phyloP scores from a whole-genome alignment of 2,113 vertebrate species.

The Strix uralensis region DNA sequence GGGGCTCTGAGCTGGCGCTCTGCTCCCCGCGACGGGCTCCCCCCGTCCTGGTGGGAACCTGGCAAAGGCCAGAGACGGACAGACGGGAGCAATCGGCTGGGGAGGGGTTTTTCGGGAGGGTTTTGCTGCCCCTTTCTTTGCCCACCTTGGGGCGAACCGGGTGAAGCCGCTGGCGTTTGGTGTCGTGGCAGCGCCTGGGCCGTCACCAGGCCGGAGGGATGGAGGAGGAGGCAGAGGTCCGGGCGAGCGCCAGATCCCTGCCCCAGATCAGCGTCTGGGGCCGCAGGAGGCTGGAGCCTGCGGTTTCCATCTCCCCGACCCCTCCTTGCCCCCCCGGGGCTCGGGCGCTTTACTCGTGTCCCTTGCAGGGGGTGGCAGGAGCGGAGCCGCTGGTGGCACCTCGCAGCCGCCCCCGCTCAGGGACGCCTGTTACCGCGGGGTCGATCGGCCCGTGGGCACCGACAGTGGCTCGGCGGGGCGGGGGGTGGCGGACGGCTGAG shows the following conservation, averaged over 20 bases:
- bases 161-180: neutral
- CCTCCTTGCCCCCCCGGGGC: neutral
- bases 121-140: neutral
- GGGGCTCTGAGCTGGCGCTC: neutral
- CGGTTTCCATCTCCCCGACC: neutral
- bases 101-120: neutral
- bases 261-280: neutral
- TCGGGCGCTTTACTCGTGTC: neutral
- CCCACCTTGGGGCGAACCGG: neutral
- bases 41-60: neutral
- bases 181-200: neutral
- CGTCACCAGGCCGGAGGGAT: neutral
- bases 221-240: neutral
- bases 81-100: no score
- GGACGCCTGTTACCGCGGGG: neutral
- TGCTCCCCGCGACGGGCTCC: neutral
- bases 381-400: neutral
- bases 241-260: neutral
- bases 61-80: neutral
- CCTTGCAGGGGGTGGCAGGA: neutral
- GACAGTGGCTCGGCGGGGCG: fast-evolving
- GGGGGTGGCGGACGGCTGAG: neutral
- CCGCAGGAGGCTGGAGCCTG: neutral
- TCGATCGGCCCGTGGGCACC: neutral
- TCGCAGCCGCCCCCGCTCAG: fast-evolving